Conservation (phyloP, 1,140 invertebrate species). For the Brachionus asplanchnoidis region DNA sequence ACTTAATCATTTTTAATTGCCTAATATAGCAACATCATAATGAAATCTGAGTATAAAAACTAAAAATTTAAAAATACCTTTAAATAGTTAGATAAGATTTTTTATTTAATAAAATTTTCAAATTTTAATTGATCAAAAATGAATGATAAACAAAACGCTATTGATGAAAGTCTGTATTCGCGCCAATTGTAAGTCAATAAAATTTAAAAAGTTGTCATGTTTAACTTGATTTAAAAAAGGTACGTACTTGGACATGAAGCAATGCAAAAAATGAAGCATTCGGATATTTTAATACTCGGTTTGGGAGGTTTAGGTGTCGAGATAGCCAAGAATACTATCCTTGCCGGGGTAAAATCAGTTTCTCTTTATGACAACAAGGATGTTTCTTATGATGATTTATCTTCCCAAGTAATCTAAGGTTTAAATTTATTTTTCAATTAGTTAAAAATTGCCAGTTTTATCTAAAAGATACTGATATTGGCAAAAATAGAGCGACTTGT, state of each 20-base stretch:
- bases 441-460: slow-evolving; percentile 62
- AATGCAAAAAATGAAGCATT: slow-evolving; percentile 89
- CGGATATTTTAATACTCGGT: slow-evolving; percentile 88
- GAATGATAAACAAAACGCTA: not conserved
- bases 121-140: not conserved
- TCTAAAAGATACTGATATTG: slow-evolving; percentile 71
- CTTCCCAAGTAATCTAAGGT: slow-evolving; percentile 49
- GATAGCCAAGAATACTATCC: slow-evolving; percentile 94
- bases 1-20: not conserved
- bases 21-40: not conserved
- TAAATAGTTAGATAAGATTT: no score
- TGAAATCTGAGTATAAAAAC: no score
- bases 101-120: no score
- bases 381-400: slow-evolving; percentile 58
- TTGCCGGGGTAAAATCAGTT: slow-evolving; percentile 93
- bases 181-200: not conserved
- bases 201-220: not conserved
- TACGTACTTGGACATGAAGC: slow-evolving; percentile 88
- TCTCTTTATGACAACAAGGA: slow-evolving; percentile 75
- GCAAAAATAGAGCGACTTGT: slow-evolving; percentile 80
- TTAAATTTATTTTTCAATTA: not conserved
- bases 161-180: slow-evolving; percentile 2
- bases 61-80: no score
- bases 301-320: slow-evolving; percentile 91
- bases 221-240: slow-evolving; percentile 46